Conservation (phyloP, 2,888 invertebrate genomes). For the Volucella inanis region DNA sequence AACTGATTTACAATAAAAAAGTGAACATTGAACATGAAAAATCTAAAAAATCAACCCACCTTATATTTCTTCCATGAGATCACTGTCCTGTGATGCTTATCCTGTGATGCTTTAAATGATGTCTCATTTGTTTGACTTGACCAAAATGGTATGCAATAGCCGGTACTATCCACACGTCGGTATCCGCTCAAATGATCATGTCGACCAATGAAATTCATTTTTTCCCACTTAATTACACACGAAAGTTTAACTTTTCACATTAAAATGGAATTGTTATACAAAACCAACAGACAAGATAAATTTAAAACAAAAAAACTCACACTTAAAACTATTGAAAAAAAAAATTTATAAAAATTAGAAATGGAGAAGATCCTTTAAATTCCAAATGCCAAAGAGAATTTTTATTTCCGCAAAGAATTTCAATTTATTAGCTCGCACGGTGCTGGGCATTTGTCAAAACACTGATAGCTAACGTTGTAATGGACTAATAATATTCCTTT, state of each 20-base stretch:
- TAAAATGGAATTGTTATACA: conserved; percentile 20
- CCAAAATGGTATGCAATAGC: conserved; percentile 78
- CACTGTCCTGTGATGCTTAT: conserved; percentile 53
- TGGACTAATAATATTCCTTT: conserved; percentile 7
- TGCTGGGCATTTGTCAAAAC: conserved; percentile 78
- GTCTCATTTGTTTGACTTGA: conserved; percentile 21
- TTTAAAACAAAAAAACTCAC: conserved; percentile 20
- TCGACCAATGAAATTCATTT: conserved; percentile 81
- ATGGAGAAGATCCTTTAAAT: conserved; percentile 29
- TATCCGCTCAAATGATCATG: conserved; percentile 81
- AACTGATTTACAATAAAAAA: too few relatives aligned
- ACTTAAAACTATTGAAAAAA: background rate
- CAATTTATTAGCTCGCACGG: conserved; percentile 78
- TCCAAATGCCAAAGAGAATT: conserved; percentile 75
- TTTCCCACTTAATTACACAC: conserved; percentile 60
- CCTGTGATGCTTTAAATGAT: conserved; percentile 57
- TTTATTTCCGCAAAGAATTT: conserved; percentile 80
- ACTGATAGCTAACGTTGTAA: conserved; percentile 37
- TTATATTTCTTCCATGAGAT: conserved; percentile 76
- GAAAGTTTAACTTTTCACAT: conserved; percentile 40
- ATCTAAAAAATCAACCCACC: conserved; percentile 59
- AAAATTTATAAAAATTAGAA: background rate
- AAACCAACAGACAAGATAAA: conserved; percentile 33
- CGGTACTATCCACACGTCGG: conserved; percentile 78
- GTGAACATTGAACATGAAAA: background rate